phyloP scores from a whole-genome alignment of 2,113 vertebrate species.

The Grammomys surdaster region DNA sequence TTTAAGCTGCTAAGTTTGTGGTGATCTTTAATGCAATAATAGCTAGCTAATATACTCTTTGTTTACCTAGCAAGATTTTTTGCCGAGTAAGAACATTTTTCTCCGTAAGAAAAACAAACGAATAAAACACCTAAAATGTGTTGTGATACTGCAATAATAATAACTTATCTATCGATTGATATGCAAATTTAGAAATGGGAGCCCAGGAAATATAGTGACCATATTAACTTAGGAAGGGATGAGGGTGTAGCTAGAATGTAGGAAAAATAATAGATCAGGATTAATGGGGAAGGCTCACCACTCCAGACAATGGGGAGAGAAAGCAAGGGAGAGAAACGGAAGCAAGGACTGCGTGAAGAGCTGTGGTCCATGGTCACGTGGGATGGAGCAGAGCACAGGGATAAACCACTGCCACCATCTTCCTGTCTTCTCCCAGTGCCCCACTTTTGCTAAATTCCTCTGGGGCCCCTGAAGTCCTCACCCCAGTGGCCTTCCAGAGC shows the following conservation, averaged over 20 bases:
- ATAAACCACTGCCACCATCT: not conserved
- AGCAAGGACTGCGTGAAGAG: not conserved
- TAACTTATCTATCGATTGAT: not conserved
- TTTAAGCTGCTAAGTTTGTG: not conserved
- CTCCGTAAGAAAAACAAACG: not conserved
- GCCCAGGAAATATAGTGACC: not conserved
- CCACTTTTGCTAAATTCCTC: not conserved
- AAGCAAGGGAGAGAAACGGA: not conserved
- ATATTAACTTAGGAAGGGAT: not conserved
- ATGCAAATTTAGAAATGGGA: not conserved
- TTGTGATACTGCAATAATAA: not conserved
- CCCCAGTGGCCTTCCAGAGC: not conserved
- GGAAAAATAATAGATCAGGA: not conserved
- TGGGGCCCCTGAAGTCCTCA: not conserved
- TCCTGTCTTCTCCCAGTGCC: not conserved
- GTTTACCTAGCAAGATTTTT: not conserved
- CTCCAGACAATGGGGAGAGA: not conserved
- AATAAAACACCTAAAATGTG: not conserved
- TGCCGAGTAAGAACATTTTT: slow-evolving; percentile 1
- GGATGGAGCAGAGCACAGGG: not conserved
- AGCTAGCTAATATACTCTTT: not conserved
- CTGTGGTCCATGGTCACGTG: not conserved
- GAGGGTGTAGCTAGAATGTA: not conserved
- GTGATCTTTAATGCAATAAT: not conserved
- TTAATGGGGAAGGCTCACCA: not conserved